Percentiles rank a stretch among this genome's conserved stretches.
Conservation (phyloP, 2,797 vertebrate species). For the Euphonia xanthogaster region DNA sequence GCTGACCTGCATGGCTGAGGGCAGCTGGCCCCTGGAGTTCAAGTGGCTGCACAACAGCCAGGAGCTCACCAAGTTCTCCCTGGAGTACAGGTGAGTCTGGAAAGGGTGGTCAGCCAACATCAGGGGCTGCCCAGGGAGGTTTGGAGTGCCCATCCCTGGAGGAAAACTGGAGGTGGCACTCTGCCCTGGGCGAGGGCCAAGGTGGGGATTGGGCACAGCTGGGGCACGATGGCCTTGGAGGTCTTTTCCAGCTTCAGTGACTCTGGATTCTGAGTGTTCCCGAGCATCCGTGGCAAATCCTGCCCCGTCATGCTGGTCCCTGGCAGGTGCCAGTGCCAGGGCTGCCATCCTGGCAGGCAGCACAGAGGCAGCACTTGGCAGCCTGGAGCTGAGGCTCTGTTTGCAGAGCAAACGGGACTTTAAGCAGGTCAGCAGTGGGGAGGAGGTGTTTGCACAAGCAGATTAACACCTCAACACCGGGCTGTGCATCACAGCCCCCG, state of each 20-base stretch:
- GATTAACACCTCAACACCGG: not conserved
- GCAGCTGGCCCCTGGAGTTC: conserved; percentile 98
- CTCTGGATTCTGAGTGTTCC: not conserved
- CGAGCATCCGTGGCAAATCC: not conserved
- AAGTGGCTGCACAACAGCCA: conserved; percentile 93
- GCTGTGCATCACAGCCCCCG: not conserved
- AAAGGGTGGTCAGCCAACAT: rapidly evolving
- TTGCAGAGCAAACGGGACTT: conserved; percentile 20
- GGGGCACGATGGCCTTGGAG: rapidly evolving
- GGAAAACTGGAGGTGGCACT: not conserved
- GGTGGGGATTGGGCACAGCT: rapidly evolving
- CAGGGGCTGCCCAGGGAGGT: not conserved
- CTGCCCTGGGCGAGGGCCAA: not conserved
- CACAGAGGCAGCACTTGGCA: not conserved
- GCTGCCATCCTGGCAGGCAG: not conserved
- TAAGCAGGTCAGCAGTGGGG: not conserved
- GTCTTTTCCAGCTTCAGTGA: not conserved
- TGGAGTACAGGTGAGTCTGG: conserved; percentile 90
- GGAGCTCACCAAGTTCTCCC: conserved; percentile 92
- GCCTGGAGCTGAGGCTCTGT: not conserved
- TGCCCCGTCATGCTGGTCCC: rapidly evolving
- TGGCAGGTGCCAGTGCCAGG: not conserved
- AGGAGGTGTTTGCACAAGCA: not conserved
- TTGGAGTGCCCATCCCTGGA: not conserved
- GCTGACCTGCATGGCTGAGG: conserved; percentile 97